Conservation (phyloP, 2,797 vertebrate species). For the Phrynocephalus vlangalii region DNA sequence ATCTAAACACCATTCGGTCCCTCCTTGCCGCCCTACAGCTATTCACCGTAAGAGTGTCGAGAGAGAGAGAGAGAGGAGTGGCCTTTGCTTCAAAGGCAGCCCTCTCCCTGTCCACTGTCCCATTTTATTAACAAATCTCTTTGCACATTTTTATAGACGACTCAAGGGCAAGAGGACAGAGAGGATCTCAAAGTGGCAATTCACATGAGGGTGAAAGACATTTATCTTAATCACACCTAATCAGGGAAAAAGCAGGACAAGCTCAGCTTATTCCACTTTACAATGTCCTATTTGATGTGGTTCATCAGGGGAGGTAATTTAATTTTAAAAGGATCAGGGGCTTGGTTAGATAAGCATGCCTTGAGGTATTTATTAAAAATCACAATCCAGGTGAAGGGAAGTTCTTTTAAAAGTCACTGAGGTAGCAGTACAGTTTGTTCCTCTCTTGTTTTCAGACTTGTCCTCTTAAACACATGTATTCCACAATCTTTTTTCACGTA, state of each 20-base stretch:
- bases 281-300: not conserved
- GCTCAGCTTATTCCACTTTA: conserved; percentile 36
- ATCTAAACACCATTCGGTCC: not conserved
- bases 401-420: not conserved
- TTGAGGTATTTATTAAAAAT: conserved; percentile 17
- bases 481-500: not conserved
- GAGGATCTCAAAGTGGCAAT: conserved; percentile 36
- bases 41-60: not conserved
- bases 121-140: not conserved
- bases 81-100: not conserved
- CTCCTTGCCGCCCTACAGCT: not conserved
- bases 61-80: not conserved
- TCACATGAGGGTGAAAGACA: conserved; percentile 16
- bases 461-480: not conserved
- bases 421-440: not conserved
- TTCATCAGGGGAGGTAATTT: conserved; percentile 50
- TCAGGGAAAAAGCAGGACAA: conserved; percentile 50
- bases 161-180: conserved; percentile 34
- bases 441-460: not conserved
- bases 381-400: conserved; percentile 22
- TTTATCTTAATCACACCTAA: conserved; percentile 47
- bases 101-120: conserved; percentile 3
- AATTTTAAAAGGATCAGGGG: conserved; percentile 58
- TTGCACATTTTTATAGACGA: conserved; percentile 33
- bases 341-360: conserved; percentile 36